Evolutionary conservation across 2,888 invertebrate genomes (phyloP), one percentile per base, ranked within the genome.

Genomic region (Rhimphoctona megacephalus): DNA sequence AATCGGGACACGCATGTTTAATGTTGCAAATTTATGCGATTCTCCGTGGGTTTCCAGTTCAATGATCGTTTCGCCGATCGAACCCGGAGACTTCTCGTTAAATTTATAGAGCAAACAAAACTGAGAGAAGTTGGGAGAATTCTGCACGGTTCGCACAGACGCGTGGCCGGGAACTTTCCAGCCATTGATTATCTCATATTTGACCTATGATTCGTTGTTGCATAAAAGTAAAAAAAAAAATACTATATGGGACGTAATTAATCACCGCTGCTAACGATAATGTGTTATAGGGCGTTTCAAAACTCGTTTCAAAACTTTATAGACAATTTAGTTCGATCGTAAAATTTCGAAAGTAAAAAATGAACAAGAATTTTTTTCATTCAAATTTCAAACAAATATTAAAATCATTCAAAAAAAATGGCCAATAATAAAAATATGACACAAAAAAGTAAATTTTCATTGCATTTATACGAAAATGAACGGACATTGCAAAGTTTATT

Each of bases 11-110:
- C 69, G 46, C 30, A 1, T 17, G 61, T 61, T 49, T 74, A 73
- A 77, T 54, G 57, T 81, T 79, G 33, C 49, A 72, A 57, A 77
- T 77, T 83, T 30, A 66, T 76, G 25, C 33, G 39, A 69, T 61
- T 49, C 72, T 46, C 33, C 19, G 69, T 25, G 69, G 17, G 52
- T 72, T 72, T 72, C 72, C 46, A 52, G 72, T 72, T 72, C 72
- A 49, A 72, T 33, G 49, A 72, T 30, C 72, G 72, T 49, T 49
- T 30, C 19, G 30, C 30, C 33, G 46, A 72, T n/a, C 49, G 39
- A 67, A 22, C 39, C 8, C 30, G 17, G 67, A 67, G 67, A 67
- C 39, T 67, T 67, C 11, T 39, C 2, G 67, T 39, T 39, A 11
- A 67, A 67, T 67, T 67, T 39, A 67, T 67, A 67, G 33, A 36